phyloP scores from a whole-genome alignment of 2,888 invertebrate species.

The Idaea biselata region DNA sequence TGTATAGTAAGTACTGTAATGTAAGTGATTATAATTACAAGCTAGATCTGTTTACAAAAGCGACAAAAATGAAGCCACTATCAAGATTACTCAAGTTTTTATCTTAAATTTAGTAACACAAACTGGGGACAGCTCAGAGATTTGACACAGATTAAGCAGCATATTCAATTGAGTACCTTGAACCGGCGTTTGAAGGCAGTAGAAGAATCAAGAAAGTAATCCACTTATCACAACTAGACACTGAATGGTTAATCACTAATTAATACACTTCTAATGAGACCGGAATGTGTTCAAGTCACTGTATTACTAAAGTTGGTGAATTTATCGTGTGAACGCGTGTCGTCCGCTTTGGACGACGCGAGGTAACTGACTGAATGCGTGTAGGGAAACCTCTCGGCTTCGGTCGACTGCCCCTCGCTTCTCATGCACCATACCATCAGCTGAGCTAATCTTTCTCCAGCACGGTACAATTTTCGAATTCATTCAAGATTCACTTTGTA shows the following conservation, averaged over 20 bases:
- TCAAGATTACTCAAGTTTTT: conserved; percentile 3
- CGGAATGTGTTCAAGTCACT: conserved; percentile 25
- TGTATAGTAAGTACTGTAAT: not conserved
- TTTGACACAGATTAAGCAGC: conserved; percentile 28
- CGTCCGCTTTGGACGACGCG: conserved; percentile 51
- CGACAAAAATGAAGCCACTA: conserved; percentile 2
- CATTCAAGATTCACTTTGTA: no score
- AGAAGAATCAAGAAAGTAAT: conserved; percentile 22
- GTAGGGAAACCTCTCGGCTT: conserved; percentile 28
- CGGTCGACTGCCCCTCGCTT: conserved; percentile 32
- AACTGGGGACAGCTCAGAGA: conserved; percentile 27
- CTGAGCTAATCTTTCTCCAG: conserved; percentile 38
- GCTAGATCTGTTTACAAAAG: not conserved
- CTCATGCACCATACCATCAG: conserved; percentile 46
- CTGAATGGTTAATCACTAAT: conserved; percentile 35
- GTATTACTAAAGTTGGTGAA: conserved; percentile 20
- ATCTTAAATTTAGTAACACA: conserved; percentile 12
- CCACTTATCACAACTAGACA: conserved; percentile 39
- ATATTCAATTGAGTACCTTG: conserved; percentile 37
- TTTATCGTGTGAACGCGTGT: conserved; percentile 34
- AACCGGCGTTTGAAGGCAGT: conserved; percentile 32
- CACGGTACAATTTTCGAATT: conserved; percentile 15
- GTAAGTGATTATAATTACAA: not conserved
- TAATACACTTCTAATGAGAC: conserved; percentile 35
- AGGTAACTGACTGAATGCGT: conserved; percentile 51